A percentile compares a stretch with the other conserved stretches of the same genome.
These are phyloP conservation scores for Notothenia coriiceps DNA, from an alignment of 2,113 vertebrate species.

Conservation along the genomic window DNA sequence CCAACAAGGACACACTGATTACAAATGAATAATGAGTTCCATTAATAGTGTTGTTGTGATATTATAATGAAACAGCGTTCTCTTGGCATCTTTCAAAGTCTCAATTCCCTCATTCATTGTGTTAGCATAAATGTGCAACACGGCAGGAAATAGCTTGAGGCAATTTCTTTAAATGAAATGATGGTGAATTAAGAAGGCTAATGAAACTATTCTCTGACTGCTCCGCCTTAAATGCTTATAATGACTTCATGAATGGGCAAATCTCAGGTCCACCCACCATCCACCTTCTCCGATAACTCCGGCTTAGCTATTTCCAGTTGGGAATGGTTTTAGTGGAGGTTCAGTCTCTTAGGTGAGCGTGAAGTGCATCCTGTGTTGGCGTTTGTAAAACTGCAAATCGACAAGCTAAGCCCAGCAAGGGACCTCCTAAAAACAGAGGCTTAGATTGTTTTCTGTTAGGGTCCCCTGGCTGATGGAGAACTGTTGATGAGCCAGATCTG, in stretches of 20 bases:
- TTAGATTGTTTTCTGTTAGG: conserved; percentile 40
- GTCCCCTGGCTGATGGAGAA: conserved; percentile 25
- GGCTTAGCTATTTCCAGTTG: conserved; percentile 35
- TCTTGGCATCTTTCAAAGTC: conserved; percentile 47
- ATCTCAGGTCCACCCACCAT: conserved; percentile 24
- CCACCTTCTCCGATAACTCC: conserved; percentile 19
- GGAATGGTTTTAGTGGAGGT: neutral
- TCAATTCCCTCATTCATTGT: conserved; percentile 57
- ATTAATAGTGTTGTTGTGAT: conserved; percentile 51
- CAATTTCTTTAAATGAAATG: conserved; percentile 35
- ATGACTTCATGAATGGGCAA: conserved; percentile 17
- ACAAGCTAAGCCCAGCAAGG: conserved; percentile 37
- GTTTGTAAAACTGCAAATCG: conserved; percentile 22
- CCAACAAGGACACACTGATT: conserved; percentile 14
- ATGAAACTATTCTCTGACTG: conserved; percentile 38
- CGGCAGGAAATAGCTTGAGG: conserved; percentile 41
- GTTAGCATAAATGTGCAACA: conserved; percentile 23
- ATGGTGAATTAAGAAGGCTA: conserved; percentile 35
- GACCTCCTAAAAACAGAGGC: conserved; percentile 31
- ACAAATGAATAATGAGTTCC: conserved; percentile 33
- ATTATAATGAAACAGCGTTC: conserved; percentile 41
- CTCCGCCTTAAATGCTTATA: conserved; percentile 37
- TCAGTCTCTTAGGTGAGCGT: conserved; percentile 18
- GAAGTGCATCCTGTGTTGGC: conserved; percentile 12
- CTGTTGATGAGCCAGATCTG: conserved; percentile 37